A percentile compares a stretch with the other conserved stretches of the same genome.
Evolutionary conservation across 2,888 invertebrate species (phyloP).

Genomic region (Lithosia quadra): DNA sequence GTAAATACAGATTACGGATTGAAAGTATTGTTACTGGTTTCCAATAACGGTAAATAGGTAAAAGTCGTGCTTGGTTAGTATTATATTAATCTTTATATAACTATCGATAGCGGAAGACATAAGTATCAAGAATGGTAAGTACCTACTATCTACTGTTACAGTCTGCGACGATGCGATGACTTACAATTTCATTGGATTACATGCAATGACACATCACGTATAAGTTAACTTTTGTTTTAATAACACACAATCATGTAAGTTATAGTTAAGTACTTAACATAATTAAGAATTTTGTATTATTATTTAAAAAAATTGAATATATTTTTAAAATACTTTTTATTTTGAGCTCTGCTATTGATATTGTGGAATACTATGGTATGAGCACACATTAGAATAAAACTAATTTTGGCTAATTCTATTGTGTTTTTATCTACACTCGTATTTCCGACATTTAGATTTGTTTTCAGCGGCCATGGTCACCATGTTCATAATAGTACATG

Average conservation of each 20-base stretch:
- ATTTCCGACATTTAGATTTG: not conserved
- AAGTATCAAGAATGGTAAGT: slow-evolving; percentile 29
- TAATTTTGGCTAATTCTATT: not conserved
- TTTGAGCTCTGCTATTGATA: not conserved
- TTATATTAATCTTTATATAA: not conserved
- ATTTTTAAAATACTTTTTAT: not conserved
- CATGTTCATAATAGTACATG: not conserved
- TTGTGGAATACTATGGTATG: not conserved
- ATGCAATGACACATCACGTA: slow-evolving; percentile 43
- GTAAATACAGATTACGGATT: not conserved
- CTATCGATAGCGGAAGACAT: slow-evolving; percentile 24
- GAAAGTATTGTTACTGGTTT: not conserved
- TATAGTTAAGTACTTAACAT: not conserved
- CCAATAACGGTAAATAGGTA: not conserved
- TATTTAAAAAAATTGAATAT: not conserved
- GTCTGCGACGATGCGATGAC: slow-evolving; percentile 65
- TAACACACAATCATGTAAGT: slow-evolving; percentile 3
- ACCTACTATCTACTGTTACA: too few species aligned
- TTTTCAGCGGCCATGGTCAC: not conserved
- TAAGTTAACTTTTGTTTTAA: slow-evolving; percentile 42
- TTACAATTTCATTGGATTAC: slow-evolving; percentile 77
- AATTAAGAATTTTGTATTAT: not conserved
- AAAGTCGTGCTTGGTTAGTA: slow-evolving; percentile 3
- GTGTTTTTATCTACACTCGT: not conserved
- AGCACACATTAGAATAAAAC: not conserved